Base-by-base conservation (phyloP, 2,113 vertebrate genomes). In the Athene cunicularia region DNA sequence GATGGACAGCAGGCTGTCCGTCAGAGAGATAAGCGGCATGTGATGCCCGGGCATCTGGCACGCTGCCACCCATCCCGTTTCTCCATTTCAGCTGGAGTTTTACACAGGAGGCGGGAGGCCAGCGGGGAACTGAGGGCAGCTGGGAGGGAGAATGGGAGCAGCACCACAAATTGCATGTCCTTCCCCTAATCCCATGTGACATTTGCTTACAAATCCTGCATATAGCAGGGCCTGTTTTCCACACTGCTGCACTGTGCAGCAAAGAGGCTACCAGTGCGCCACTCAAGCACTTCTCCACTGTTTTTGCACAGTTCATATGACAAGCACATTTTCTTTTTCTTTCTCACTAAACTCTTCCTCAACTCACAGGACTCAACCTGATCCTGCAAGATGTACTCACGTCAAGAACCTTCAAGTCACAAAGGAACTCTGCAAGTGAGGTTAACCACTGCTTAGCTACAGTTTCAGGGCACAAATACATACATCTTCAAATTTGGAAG, bases 31-130 rank as follows among this genome's bases (percentile, higher is more conserved):
- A 53, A 73, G 88, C 6, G 0, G 45, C 0, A 3, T 49, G 70
- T 11, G 76, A 33, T 94, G 96, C 80, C 43, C 1, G 4, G 86
- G 91, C 60, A 53, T 9, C 86, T 96, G 96, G 95, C 95, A 58
- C 0, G 2, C 77, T 90, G 94, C 96, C 91, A 94, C 83, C 66
- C 92, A 93, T 79, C 76, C 64, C 35, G 16, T 89, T 72, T 92
- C 95, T 95, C 89, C 86, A 82, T 94, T 97, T 92, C 95, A 94
- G 88, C 68, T 67, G 64, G 76, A 71, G 70, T 15, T 76, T 64
- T 81, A 20, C 35, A 81, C 76, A 52, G 56, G 41, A 77, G 88
- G 92, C 17, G 2, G 85, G 81, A 94, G 87, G 83, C 67, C 92
- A 88, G 87, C 43, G 3, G 90, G 91, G 83, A 92, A 32, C 43